Conservation (phyloP, 2,888 invertebrate species). For the Drosophila rubida region DNA sequence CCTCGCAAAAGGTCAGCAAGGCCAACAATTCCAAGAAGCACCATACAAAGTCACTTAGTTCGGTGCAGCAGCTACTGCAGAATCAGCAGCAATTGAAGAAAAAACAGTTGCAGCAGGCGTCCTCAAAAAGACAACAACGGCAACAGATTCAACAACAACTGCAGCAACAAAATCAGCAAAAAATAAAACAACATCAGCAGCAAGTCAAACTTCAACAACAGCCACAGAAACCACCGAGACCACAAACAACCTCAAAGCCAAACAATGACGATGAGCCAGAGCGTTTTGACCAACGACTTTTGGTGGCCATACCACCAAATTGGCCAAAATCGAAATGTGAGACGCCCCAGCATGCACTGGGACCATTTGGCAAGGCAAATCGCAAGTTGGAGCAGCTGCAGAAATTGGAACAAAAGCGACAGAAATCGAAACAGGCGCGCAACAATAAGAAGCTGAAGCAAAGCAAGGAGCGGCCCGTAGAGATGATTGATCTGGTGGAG, state of each 20-base stretch:
- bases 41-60: slow-evolving; percentile 5
- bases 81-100: slow-evolving; percentile 20
- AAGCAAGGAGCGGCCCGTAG: slow-evolving; percentile 18
- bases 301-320: slow-evolving; percentile 61
- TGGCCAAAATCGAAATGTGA: slow-evolving; percentile 39
- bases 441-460: slow-evolving; percentile 51
- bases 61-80: slow-evolving; percentile 13
- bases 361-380: slow-evolving; percentile 72
- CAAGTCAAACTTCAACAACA: slow-evolving; percentile 6
- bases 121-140: not conserved
- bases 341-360: slow-evolving; percentile 18
- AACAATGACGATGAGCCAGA: slow-evolving; percentile 53
- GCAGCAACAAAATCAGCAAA: not conserved
- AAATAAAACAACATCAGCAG: slow-evolving; percentile 22
- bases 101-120: not conserved
- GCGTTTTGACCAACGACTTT: slow-evolving; percentile 61
- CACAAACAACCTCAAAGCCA: slow-evolving; percentile 18
- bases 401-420: slow-evolving; percentile 72
- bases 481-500: slow-evolving; percentile 67
- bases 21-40: slow-evolving; percentile 21
- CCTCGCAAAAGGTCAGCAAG: slow-evolving; percentile 14
- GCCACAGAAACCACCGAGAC: slow-evolving; percentile 34
- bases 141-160: not conserved
- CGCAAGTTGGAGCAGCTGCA: slow-evolving; percentile 74
- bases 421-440: slow-evolving; percentile 73